Evolutionary conservation across 1,140 invertebrate species (phyloP), one percentile per base, ranked within the genome.

Genomic region (Saccostrea cuccullata): DNA sequence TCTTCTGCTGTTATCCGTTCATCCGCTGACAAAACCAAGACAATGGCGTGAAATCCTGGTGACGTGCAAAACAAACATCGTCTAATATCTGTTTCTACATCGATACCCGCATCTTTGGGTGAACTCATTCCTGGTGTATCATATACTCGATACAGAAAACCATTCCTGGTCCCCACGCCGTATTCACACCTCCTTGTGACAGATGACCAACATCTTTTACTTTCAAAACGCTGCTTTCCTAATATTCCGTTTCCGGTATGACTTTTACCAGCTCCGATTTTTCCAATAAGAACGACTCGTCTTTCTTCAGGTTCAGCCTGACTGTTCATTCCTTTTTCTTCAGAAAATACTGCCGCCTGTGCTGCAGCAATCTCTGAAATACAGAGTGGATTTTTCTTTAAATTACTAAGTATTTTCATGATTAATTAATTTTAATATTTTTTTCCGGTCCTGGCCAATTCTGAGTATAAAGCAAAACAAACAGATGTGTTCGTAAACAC

Each of bases 41-140:
- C 70, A 77, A 77, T 77, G 70, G 70, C 70, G 70, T 77, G 70
- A 17, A 77, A 77, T 30, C 70, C 70, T 3, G 70, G 70, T 0
- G 70, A 77, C 70, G 70, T 77, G 30, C 70, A 77, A 36, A 30
- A 77, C 70, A 77, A 77, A 36, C 70, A 77, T 26, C 70, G 70
- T 26, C 26, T 77, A 26, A 77, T 77, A 36, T 77, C 70, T 9
- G 26, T 12, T 30, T 77, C 70, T 15, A 77, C 70, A 36, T 77
- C 30, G 0, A 77, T 36, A 2, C 13, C 26, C 26, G 26, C 13
- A 30, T 77, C 70, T 12, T 77, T 15, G 23, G 70, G 70, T 36
- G 70, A 77, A 36, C 26, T 77, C 26, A 77, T 26, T 30, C 70
- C 70, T 36, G 70, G 70, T 36, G 70, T 77, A 26, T 77, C 70